phyloP scores from a whole-genome alignment of 2,113 vertebrate species.

The Labeo catla region DNA sequence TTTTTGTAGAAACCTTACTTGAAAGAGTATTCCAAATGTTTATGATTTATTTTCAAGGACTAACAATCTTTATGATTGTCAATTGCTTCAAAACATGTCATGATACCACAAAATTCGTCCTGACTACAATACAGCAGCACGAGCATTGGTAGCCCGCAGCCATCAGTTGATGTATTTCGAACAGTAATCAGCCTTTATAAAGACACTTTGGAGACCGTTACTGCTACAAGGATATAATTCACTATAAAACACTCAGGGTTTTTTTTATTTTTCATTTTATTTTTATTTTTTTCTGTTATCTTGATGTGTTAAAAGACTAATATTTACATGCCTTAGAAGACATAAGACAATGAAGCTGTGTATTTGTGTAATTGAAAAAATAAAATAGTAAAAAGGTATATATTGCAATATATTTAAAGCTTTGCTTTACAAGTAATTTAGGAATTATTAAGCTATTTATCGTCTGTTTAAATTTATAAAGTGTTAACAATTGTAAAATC shows the following conservation, averaged over 20 bases:
- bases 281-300: not conserved
- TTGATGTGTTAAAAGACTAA: constrained; percentile 40
- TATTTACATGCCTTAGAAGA: not conserved
- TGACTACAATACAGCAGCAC: constrained; percentile 75
- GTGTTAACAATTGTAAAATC: not conserved
- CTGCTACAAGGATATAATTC: constrained; percentile 85
- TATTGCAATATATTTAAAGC: not conserved
- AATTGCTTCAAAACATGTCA: not conserved
- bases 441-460: not conserved
- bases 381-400: not conserved
- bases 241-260: constrained; percentile 73
- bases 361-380: not conserved
- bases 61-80: not conserved
- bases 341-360: not conserved
- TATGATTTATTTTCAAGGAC: constrained; percentile 1
- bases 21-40: not conserved
- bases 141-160: constrained; percentile 81
- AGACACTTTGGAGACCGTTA: constrained; percentile 89
- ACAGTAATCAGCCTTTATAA: constrained; percentile 89
- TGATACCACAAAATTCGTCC: constrained; percentile 15
- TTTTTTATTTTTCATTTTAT: not conserved
- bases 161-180: constrained; percentile 88
- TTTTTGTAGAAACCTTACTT: not conserved
- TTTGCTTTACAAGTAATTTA: not conserved
- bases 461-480: not conserved